A percentile compares a stretch with the other conserved stretches of the same genome.
Conservation (phyloP, 2,888 invertebrate genomes). For the Bombylius discolor region DNA sequence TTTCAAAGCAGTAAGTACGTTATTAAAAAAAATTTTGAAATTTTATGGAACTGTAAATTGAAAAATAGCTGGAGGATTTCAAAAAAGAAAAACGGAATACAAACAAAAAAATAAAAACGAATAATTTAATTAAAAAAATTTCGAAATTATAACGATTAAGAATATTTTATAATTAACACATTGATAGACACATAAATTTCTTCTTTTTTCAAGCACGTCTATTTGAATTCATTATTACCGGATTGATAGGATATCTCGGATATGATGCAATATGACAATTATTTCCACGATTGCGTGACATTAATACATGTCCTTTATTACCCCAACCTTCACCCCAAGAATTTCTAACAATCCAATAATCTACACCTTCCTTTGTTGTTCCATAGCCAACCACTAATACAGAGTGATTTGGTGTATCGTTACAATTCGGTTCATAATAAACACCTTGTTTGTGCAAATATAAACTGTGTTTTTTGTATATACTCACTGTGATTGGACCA, state of each 20-base stretch:
- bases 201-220: no score
- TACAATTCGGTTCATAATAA: slow-evolving; percentile 61
- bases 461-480: slow-evolving; percentile 64
- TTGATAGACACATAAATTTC: no score
- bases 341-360: slow-evolving; percentile 14
- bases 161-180: no score
- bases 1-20: no score
- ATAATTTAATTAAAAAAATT: no score
- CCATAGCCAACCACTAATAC: slow-evolving; percentile 11
- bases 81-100: no score
- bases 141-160: no score
- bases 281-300: slow-evolving; percentile 5
- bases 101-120: no score
- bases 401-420: slow-evolving; percentile 57
- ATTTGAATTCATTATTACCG: no score
- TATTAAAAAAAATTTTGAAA: no score
- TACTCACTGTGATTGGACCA: slow-evolving; percentile 68
- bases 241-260: slow-evolving; percentile 24
- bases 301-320: slow-evolving; percentile 6
- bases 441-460: slow-evolving; percentile 63
- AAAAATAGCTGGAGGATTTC: no score
- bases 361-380: background rate
- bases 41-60: no score
- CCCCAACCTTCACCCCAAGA: slow-evolving; percentile 13
- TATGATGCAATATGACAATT: slow-evolving; percentile 8